Evolutionary conservation across 2,797 vertebrate genomes (phyloP).

Genomic region (Acanthurus leucopareius): DNA sequence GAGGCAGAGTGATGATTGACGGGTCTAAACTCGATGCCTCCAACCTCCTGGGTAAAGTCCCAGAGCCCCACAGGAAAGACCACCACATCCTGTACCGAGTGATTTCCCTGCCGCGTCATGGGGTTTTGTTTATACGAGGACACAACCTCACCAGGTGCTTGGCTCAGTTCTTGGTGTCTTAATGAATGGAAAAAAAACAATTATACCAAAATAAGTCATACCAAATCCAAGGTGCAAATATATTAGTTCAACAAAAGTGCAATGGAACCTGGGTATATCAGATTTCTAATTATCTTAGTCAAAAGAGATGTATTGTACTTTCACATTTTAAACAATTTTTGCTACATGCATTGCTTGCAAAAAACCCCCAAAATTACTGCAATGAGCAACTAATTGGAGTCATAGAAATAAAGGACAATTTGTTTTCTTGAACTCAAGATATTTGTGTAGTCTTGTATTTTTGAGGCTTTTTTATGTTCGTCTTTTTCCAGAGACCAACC

Average conservation of each 20-base stretch:
- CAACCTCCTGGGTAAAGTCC: conserved; percentile 89
- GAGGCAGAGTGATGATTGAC: conserved; percentile 88
- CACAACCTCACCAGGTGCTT: conserved; percentile 87
- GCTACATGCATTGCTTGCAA: no score
- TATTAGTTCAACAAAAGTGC: background rate
- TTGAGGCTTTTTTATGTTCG: background rate
- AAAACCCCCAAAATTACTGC: no score
- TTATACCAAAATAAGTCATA: background rate
- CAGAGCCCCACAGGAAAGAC: conserved; percentile 79
- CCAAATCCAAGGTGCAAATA: background rate
- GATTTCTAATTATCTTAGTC: no score
- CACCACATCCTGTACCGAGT: conserved; percentile 91
- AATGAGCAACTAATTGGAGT: no score
- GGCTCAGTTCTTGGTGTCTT: background rate
- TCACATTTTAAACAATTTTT: no score
- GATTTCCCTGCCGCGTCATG: conserved; percentile 86
- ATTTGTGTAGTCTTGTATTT: no score
- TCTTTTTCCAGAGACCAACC: conserved; percentile 80
- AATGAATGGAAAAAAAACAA: background rate
- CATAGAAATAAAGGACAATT: no score
- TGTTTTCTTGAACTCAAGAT: no score
- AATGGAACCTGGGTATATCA: no score
- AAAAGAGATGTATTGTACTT: no score
- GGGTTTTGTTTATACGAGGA: conserved; percentile 85
- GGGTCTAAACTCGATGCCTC: conserved; percentile 91